phyloP scores from a whole-genome alignment of 2,113 vertebrate species.

The Sinocyclocheilus anophthalmus region DNA sequence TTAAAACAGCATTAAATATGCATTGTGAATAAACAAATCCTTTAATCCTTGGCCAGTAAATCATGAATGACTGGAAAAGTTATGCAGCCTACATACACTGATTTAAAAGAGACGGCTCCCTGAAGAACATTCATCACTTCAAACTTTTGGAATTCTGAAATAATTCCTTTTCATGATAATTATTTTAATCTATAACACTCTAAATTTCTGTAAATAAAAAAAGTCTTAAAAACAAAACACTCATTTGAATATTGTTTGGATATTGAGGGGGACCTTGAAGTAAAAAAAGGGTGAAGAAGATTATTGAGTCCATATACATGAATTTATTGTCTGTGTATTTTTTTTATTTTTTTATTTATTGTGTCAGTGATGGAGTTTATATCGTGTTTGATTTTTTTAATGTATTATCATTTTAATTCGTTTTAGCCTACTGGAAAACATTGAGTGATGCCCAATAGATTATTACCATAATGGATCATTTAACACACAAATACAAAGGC shows the following conservation, averaged over 20 bases:
- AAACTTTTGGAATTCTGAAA: no score
- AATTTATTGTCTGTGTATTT: neutral
- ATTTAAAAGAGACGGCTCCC: neutral
- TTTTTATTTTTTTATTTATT: neutral
- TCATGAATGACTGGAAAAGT: neutral
- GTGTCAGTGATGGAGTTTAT: neutral
- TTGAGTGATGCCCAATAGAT: neutral
- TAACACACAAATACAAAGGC: neutral
- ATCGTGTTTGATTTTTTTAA: neutral
- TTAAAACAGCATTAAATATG: no score
- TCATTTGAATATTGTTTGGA: neutral
- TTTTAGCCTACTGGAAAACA: neutral
- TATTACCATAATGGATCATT: no score
- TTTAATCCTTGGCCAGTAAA: no score
- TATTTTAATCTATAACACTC: neutral
- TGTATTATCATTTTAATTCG: neutral
- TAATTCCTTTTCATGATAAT: neutral
- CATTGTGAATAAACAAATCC: no score
- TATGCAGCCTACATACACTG: neutral
- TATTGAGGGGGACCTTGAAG: no score
- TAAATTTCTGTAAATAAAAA: neutral
- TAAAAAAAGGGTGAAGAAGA: neutral
- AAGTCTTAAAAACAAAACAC: no score
- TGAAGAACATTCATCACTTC: neutral
- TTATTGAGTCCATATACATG: no score